Percentiles rank a stretch among this genome's conserved stretches.
Evolutionary conservation across 2,888 invertebrate species (phyloP).

Genomic region (Zaprionus obscuricornis): DNA sequence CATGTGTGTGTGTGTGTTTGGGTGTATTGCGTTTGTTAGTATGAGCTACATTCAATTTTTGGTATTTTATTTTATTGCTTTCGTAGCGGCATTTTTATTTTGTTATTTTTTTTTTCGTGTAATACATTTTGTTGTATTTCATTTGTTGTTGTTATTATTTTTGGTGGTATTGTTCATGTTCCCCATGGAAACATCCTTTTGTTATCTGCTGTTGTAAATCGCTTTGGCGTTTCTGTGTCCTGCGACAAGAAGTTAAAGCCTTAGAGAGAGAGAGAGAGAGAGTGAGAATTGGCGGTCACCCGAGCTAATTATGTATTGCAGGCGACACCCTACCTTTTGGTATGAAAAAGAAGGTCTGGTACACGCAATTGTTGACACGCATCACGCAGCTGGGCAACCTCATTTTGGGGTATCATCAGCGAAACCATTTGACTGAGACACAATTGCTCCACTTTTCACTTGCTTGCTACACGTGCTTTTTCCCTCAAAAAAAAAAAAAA

Average conservation of each 20-base stretch:
- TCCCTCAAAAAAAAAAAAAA: too few species aligned
- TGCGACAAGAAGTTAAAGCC: too few species aligned
- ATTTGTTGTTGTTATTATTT: conserved; percentile 4
- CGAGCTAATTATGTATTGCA: too few species aligned
- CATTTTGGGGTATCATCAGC: conserved; percentile 31
- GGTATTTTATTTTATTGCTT: conserved; percentile 25
- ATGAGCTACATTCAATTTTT: background rate
- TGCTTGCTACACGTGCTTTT: too few species aligned
- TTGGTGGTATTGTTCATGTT: background rate
- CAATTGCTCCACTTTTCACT: conserved; percentile 28
- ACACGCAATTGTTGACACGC: conserved; percentile 64
- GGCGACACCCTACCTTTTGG: too few species aligned
- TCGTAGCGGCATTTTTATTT: conserved; percentile 31
- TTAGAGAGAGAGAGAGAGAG: too few species aligned
- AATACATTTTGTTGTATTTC: background rate
- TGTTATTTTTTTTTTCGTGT: conserved; percentile 5
- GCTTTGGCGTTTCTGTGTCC: conserved; percentile 1
- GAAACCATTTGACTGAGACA: conserved; percentile 19
- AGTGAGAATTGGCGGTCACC: too few species aligned
- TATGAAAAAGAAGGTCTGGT: too few species aligned
- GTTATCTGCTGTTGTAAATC: conserved; percentile 58
- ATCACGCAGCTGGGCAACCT: conserved; percentile 60
- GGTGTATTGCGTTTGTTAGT: background rate
- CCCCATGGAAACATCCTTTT: conserved; percentile 53
- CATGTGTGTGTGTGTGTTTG: conserved; percentile 1